Conservation (phyloP, 2,888 invertebrate genomes). For the Mimumesa dahlbomi region DNA sequence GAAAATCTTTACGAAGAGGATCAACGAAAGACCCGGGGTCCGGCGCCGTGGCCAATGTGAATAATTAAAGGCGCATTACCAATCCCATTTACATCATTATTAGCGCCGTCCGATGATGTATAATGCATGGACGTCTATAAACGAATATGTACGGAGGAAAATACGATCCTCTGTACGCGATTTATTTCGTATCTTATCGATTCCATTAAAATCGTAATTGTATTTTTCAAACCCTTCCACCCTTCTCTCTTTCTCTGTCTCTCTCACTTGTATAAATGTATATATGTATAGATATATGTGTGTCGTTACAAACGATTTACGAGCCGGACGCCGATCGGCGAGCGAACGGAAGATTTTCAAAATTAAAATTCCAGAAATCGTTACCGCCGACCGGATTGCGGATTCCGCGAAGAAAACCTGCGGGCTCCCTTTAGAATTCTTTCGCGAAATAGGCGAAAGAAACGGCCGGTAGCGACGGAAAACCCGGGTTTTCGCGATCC, state of each 20-base stretch:
- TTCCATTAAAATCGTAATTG: no score
- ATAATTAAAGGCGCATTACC: slow-evolving; percentile 39
- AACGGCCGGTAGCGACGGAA: slow-evolving; percentile 3
- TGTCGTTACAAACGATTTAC: no score
- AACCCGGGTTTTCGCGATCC: slow-evolving; percentile 24
- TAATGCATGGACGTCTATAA: not conserved
- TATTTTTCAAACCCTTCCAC: no score
- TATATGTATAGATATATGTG: no score
- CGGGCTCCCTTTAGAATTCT: not conserved
- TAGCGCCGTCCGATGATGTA: slow-evolving; percentile 1
- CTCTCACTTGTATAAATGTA: no score
- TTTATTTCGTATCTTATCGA: not conserved
- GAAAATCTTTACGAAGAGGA: not conserved
- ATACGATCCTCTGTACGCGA: not conserved
- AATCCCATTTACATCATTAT: slow-evolving; percentile 24
- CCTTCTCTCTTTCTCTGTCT: no score
- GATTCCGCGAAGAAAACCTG: not conserved
- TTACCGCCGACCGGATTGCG: not conserved
- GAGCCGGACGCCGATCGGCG: not conserved
- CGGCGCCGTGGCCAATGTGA: slow-evolving; percentile 8
- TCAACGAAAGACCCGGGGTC: not conserved
- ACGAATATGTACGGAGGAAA: not conserved
- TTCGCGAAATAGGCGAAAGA: not conserved
- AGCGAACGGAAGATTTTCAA: not conserved
- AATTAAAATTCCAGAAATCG: not conserved